phyloP scores from a whole-genome alignment of 2,888 invertebrate species.

The Cryptophagus acutangulus region DNA sequence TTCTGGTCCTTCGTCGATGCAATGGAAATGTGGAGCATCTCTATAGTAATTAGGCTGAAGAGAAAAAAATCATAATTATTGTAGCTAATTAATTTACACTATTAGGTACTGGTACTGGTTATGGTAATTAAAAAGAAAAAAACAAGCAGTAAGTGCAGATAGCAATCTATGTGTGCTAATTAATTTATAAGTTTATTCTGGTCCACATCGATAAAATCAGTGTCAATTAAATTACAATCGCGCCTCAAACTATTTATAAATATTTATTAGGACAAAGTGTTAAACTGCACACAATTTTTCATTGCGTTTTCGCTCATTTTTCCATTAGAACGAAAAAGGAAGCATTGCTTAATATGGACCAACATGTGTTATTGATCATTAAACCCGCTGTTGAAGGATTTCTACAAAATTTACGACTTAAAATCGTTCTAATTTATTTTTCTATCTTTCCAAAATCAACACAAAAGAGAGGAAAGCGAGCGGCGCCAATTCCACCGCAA shows the following conservation, averaged over 20 bases:
- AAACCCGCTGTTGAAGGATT: constrained; percentile 6
- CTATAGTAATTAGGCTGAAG: constrained; percentile 80
- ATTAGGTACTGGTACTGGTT: too few relatives aligned
- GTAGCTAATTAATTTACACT: constrained; percentile 5
- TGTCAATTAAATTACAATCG: neutral
- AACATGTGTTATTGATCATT: constrained; percentile 1
- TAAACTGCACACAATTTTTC: neutral
- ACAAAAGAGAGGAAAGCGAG: too few relatives aligned
- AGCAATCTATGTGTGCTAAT: constrained; percentile 11
- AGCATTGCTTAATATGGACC: constrained; percentile 3
- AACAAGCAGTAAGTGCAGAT: too few relatives aligned
- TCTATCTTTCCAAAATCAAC: too few relatives aligned
- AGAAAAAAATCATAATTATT: constrained; percentile 16
- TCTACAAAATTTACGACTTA: neutral
- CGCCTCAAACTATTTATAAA: neutral
- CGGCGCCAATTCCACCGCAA: too few relatives aligned
- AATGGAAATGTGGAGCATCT: constrained; percentile 77
- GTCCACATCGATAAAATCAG: constrained; percentile 6
- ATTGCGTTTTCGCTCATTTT: neutral
- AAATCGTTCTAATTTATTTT: too few relatives aligned
- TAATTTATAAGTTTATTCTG: constrained; percentile 13
- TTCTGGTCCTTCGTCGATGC: constrained; percentile 70
- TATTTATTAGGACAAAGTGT: neutral
- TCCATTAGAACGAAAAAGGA: constrained; percentile 4
- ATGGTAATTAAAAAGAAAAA: constrained; percentile 5